A percentile compares a stretch with the other conserved stretches of the same genome.
These are phyloP conservation scores for Platichthys stellatus DNA, from an alignment of 2,113 vertebrate species.

Conservation along the genomic window DNA sequence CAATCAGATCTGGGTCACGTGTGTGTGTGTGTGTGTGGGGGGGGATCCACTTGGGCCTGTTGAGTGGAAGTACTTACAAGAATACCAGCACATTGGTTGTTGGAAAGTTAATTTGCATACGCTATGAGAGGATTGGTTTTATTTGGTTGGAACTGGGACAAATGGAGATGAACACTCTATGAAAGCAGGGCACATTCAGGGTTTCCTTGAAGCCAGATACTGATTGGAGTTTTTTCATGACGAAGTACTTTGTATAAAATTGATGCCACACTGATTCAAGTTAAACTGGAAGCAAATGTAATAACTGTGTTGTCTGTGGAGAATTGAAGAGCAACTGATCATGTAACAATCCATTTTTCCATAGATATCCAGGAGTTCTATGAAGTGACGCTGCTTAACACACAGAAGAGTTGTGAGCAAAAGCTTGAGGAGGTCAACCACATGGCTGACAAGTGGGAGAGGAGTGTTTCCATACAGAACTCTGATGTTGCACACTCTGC, in stretches of 20 bases:
- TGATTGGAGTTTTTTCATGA: too few relatives aligned
- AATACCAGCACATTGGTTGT: too few relatives aligned
- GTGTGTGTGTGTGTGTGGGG: too few relatives aligned
- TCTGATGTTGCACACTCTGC: constrained; percentile 73
- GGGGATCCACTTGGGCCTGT: too few relatives aligned
- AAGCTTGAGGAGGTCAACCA: constrained; percentile 92
- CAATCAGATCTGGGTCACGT: too few relatives aligned
- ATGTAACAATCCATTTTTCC: constrained; percentile 25
- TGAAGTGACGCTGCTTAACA: constrained; percentile 92
- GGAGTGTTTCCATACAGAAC: constrained; percentile 71
- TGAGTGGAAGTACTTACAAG: too few relatives aligned
- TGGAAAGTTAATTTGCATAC: too few relatives aligned
- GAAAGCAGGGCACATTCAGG: too few relatives aligned
- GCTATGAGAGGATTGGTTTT: too few relatives aligned
- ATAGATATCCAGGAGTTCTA: constrained; percentile 98
- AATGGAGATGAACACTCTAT: too few relatives aligned
- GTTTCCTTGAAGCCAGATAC: too few relatives aligned
- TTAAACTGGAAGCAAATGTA: neutral
- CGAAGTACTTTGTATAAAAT: neutral
- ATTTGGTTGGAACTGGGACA: too few relatives aligned
- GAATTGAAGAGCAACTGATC: constrained; percentile 1
- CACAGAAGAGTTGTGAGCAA: constrained; percentile 90
- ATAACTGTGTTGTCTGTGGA: neutral
- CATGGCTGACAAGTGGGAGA: constrained; percentile 91
- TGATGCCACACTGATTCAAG: neutral